Evolutionary conservation across 2,888 invertebrate species (phyloP), one percentile per base, ranked within the genome.

Genomic region (Rutpela maculata): DNA sequence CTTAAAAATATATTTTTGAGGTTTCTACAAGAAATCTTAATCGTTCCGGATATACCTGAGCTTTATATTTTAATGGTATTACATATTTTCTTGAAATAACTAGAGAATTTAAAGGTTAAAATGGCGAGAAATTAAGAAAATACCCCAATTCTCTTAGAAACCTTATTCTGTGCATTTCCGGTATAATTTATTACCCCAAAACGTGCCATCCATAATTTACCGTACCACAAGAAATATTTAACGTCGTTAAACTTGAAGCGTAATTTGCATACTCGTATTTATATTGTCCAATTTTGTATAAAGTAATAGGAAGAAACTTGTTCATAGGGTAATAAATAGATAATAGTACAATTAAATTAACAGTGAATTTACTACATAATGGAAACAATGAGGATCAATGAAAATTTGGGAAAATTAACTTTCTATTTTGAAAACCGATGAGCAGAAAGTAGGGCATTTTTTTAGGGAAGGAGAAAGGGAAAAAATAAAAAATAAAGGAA

Each of bases 101-200:
- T 62, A 62, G 15, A 26, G 22, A 26, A 31, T 62, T 35, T 35
- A 35, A 17, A 35, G 62, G 62, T 17, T 17, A 35, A 63, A 63
- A 31, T 7, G 3, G 10, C 17, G 17, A 63, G 35, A 63, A 35
- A 63, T 63, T 63, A 55, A 26, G 55, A 67, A 67, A 67, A 43
- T 56, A 67, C 11, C 11, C 4, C 17, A 55, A 67, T 56, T 67
- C 56, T 67, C 67, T 35, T 63, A 17, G 35, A 67, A 50, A 67
- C 22, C 67, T 67, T 67, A 22, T 67, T 67, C 67, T 31, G 26
- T 63, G 67, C 55, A 67, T 67, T 67, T 67, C 15, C 67, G n/a
- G 19, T 26, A 55, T 50, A 56, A 67, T 56, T 67, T 67, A 67
- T 67, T 67, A 55, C 67, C 26, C 26, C 12, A 17, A 56, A 67